phyloP scores from a whole-genome alignment of 2,888 invertebrate species.

The Catocala nupta region DNA sequence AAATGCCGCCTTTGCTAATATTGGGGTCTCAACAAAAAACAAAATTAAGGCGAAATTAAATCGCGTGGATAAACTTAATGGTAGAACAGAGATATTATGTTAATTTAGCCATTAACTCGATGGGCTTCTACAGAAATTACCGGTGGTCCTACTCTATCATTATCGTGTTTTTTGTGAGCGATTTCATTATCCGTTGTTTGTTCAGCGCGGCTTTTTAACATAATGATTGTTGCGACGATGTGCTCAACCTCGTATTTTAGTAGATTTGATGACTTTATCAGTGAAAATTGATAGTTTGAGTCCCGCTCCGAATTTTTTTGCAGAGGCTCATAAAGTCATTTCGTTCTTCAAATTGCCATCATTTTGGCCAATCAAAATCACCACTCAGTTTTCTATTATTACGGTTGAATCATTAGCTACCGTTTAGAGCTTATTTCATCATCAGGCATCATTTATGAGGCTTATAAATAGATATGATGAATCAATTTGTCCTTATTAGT shows the following conservation, averaged over 20 bases:
- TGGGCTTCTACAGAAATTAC: constrained; percentile 72
- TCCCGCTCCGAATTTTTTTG: constrained; percentile 39
- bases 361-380: constrained; percentile 45
- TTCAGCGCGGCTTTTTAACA: constrained; percentile 61
- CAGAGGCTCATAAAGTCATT: constrained; percentile 24
- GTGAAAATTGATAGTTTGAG: constrained; percentile 54
- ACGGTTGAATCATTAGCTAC: constrained; percentile 42
- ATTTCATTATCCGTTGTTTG: constrained; percentile 71
- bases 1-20: constrained; percentile 44
- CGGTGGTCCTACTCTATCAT: constrained; percentile 68
- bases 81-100: constrained; percentile 68
- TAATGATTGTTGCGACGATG: constrained; percentile 54
- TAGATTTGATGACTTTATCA: constrained; percentile 63
- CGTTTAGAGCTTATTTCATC: constrained; percentile 39
- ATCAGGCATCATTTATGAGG: constrained; percentile 26
- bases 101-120: constrained; percentile 71
- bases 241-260: constrained; percentile 51
- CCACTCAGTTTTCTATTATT: constrained; percentile 42
- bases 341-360: constrained; percentile 45
- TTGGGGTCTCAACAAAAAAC: constrained; percentile 44
- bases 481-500: constrained; percentile 23
- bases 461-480: constrained; percentile 39
- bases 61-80: constrained; percentile 59
- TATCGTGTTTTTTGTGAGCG: constrained; percentile 64
- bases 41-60: constrained; percentile 53